Conservation (phyloP, 2,797 vertebrate species). For the Zenarchopterus dispar region DNA sequence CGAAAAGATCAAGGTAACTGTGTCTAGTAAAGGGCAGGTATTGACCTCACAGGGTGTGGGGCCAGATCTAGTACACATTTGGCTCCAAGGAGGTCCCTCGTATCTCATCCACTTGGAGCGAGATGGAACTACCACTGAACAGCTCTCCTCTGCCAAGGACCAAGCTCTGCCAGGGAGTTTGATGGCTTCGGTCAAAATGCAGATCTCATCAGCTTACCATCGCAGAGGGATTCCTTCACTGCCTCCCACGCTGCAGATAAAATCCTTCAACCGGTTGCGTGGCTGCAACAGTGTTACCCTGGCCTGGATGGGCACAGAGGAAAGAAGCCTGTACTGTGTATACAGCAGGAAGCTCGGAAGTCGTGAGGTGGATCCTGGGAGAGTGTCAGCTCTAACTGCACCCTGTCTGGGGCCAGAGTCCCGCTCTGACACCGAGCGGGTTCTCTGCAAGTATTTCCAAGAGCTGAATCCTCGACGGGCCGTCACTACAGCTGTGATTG, state of each 20-base stretch:
- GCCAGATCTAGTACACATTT: constrained; percentile 83
- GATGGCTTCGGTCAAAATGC: constrained; percentile 85
- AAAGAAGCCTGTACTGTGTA: constrained; percentile 90
- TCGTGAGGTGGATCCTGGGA: constrained; percentile 61
- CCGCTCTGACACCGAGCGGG: constrained; percentile 85
- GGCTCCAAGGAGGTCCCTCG: constrained; percentile 84
- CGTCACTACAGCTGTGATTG: constrained; percentile 89
- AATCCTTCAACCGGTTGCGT: constrained; percentile 90
- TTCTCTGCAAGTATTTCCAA: constrained; percentile 92
- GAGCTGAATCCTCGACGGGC: constrained; percentile 87
- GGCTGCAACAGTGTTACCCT: constrained; percentile 88
- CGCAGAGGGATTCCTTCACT: constrained; percentile 84
- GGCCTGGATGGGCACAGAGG: constrained; percentile 92
- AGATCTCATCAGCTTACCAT: constrained; percentile 86
- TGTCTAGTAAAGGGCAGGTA: constrained; percentile 81
- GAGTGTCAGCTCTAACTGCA: constrained; percentile 55
- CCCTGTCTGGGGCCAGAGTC: constrained; percentile 88
- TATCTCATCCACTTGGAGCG: constrained; percentile 85
- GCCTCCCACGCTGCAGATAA: constrained; percentile 89
- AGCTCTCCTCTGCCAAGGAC: constrained; percentile 16
- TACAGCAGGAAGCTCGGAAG: constrained; percentile 82
- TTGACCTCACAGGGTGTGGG: constrained; percentile 81
- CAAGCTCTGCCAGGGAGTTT: constrained; percentile 40
- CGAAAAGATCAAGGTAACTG: constrained; percentile 80
- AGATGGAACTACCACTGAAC: constrained; percentile 46